phyloP scores from a whole-genome alignment of 1,140 invertebrate species.

The Rhagoletis zephyria region DNA sequence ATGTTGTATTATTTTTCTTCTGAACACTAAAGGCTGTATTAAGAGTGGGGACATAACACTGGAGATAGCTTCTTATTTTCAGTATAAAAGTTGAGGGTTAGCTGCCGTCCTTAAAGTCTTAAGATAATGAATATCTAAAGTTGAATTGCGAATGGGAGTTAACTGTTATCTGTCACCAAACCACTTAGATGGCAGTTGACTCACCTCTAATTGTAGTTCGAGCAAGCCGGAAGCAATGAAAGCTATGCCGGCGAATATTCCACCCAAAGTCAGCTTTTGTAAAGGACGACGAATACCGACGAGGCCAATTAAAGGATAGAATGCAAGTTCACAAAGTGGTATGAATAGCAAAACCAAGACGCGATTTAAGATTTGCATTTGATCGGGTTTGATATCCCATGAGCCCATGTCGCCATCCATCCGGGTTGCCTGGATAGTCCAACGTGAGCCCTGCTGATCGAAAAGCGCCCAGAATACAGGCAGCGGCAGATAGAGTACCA shows the following conservation, averaged over 20 bases:
- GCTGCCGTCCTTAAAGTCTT: too few species aligned
- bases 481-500: conserved; percentile 84
- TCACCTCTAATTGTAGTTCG: conserved; percentile 83
- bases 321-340: conserved; percentile 82
- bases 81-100: too few species aligned
- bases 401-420: conserved; percentile 88
- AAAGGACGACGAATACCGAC: conserved; percentile 74
- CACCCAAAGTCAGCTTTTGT: conserved; percentile 81
- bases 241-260: conserved; percentile 85
- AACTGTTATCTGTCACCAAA: neutral
- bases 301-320: conserved; percentile 79
- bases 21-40: neutral
- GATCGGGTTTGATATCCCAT: conserved; percentile 82
- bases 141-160: too few species aligned
- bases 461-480: conserved; percentile 90
- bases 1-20: neutral
- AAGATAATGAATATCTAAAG: too few species aligned
- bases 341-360: conserved; percentile 85
- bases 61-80: too few species aligned
- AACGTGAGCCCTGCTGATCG: conserved; percentile 90
- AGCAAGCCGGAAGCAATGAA: conserved; percentile 91
- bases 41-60: neutral
- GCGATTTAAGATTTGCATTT: conserved; percentile 87
- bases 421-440: conserved; percentile 93
- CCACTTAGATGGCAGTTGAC: conserved; percentile 40